Evolutionary conservation across 2,797 vertebrate species (phyloP).

Genomic region (Hydrophis major): DNA sequence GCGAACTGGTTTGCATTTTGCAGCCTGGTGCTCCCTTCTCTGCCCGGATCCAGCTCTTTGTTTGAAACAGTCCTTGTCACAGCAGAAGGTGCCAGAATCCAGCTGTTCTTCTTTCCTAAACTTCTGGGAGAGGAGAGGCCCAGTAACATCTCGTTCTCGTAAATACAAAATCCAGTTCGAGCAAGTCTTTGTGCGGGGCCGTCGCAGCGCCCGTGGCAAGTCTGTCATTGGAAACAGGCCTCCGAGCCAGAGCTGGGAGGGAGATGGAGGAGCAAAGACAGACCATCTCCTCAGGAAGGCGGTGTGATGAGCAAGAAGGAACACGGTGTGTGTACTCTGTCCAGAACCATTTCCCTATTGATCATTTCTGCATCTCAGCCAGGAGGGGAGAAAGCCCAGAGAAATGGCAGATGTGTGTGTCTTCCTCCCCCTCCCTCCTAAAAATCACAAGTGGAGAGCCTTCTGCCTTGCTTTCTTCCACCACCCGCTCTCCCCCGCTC

Average conservation of each 20-base stretch:
- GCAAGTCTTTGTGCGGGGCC: slow-evolving; percentile 73
- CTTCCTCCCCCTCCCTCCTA: neutral
- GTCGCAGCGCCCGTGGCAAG: slow-evolving; percentile 63
- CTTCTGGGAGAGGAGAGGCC: slow-evolving; percentile 70
- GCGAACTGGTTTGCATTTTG: slow-evolving; percentile 62
- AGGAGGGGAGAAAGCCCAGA: neutral
- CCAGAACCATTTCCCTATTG: neutral
- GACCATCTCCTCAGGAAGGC: slow-evolving; percentile 12
- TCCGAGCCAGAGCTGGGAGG: slow-evolving; percentile 16
- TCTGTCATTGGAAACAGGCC: slow-evolving; percentile 73
- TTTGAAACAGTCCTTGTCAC: slow-evolving; percentile 75
- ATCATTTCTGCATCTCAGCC: neutral
- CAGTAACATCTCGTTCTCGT: slow-evolving; percentile 75
- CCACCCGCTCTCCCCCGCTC: neutral
- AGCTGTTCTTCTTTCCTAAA: slow-evolving; percentile 76
- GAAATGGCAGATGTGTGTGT: neutral
- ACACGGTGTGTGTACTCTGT: neutral
- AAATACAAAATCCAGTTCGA: slow-evolving; percentile 73
- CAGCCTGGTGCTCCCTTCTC: slow-evolving; percentile 46
- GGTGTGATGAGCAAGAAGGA: neutral
- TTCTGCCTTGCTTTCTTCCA: neutral
- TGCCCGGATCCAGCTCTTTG: slow-evolving; percentile 58
- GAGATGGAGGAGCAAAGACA: neutral
- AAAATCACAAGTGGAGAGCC: neutral
- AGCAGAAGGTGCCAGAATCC: slow-evolving; percentile 73